Base-by-base conservation (phyloP, 2,888 invertebrate species). In the Oeneis ivallda region DNA sequence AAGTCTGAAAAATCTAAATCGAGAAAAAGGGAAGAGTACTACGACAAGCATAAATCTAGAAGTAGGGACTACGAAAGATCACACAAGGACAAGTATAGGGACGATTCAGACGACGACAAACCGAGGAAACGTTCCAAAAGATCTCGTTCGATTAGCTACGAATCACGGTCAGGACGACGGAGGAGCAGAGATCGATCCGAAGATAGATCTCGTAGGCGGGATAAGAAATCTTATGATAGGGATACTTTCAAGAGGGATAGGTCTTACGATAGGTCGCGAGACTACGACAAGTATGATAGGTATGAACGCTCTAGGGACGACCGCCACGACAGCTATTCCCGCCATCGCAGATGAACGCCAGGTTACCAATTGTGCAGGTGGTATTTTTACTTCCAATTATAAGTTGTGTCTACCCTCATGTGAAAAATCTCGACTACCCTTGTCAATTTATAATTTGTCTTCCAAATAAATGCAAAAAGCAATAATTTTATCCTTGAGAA, bases 291-390 rank as follows among this genome's bases (percentile, higher is more conserved):
- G 76, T 77, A 84, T 77, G 88, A 90, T 85, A 88, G 86, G 89
- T 88, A 90, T 89, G 89, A 87, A 80, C 87, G 90, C 76, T 79
- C 79, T 87, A 87, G 88, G 87, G 87, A 88, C 77, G 75, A 81
- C 81, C 84, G 87, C 78, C 85, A 85, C 74, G 82, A 80, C 79
- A 85, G 85, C 79, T 82, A 79, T 72, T 72, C 79, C 72, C 79
- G 89, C 69, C 87, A 86, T 66, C 89, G 91, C 68, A 89, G 91
- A 75, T 91, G 90, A 91, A 81, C 84, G 74, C 73, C 85, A 88
- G 89, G 89, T 89, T 87, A 85, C 83, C 72, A 62, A 70, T 70
- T 17, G 72, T 73, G 77, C 84, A 92, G 92, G 90, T 92, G 91
- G 92, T 92, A 91, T 81, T 77, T 73, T 70, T 75, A 70, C 66